Conservation (phyloP, 1,140 invertebrate species). For the Halictus rubicundus region DNA sequence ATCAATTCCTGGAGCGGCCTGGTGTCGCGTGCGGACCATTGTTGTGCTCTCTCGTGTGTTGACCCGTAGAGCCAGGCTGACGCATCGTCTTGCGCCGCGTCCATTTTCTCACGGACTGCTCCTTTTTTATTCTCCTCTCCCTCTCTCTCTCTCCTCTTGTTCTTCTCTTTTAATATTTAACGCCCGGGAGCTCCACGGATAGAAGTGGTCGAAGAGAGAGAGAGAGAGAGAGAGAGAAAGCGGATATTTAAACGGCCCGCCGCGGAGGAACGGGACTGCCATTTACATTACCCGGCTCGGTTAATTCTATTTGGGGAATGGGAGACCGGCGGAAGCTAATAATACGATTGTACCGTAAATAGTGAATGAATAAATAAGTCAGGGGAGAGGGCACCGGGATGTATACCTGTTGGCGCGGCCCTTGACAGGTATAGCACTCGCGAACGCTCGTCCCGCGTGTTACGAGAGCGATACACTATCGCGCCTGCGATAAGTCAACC, state of each 20-base stretch:
- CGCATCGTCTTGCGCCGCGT: neutral
- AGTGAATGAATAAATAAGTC: conserved; percentile 2
- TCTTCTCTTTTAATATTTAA: neutral
- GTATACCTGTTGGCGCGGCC: neutral
- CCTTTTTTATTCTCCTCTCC: neutral
- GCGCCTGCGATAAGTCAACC: too few relatives aligned
- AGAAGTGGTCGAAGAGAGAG: neutral
- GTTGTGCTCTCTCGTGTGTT: neutral
- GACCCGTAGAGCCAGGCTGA: neutral
- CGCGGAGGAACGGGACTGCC: neutral
- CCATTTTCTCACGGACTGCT: neutral
- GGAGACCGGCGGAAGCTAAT: neutral
- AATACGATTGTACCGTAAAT: conserved; percentile 6
- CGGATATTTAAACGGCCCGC: neutral
- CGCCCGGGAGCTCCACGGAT: neutral
- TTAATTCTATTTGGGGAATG: conserved; percentile 2
- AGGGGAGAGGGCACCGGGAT: neutral
- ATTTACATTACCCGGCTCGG: neutral
- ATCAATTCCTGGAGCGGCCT: neutral
- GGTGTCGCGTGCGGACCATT: neutral
- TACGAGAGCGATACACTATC: too few relatives aligned
- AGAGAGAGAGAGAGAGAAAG: neutral
- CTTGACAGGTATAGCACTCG: neutral
- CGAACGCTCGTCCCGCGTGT: too few relatives aligned
- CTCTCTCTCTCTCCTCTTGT: neutral